These are phyloP conservation scores for Craterocephalus amniculus DNA, from an alignment of 2,797 vertebrate genomes.

Conservation along the genomic window DNA sequence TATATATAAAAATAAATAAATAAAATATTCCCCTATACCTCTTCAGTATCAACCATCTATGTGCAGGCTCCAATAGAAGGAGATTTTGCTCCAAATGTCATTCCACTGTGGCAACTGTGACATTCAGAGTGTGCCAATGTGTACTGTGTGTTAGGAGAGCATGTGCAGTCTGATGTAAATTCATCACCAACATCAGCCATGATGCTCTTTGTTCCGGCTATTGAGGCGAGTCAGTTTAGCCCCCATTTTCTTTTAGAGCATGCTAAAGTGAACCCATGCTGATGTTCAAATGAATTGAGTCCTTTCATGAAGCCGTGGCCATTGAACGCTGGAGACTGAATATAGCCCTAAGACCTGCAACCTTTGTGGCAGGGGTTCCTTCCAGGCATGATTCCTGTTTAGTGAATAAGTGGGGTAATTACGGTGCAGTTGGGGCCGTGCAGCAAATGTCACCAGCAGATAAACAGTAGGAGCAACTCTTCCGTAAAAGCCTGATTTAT, in stretches of 20 bases:
- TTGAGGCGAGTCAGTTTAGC: constrained; percentile 64
- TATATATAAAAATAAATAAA: too few relatives aligned
- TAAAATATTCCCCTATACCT: too few relatives aligned
- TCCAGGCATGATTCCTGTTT: constrained; percentile 94
- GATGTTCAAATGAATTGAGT: constrained; percentile 76
- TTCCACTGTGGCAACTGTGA: constrained; percentile 82
- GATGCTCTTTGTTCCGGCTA: constrained; percentile 73
- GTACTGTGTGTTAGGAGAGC: constrained; percentile 68
- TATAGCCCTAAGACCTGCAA: constrained; percentile 93
- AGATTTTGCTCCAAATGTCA: constrained; percentile 83
- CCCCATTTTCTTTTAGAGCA: constrained; percentile 64
- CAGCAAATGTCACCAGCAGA: constrained; percentile 97
- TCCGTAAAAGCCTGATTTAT: constrained; percentile 94
- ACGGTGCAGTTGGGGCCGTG: constrained; percentile 90
- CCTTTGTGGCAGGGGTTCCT: constrained; percentile 91
- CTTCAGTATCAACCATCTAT: constrained; percentile 57
- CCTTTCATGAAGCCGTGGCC: constrained; percentile 68
- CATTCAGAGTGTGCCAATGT: constrained; percentile 81
- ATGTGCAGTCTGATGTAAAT: constrained; percentile 76
- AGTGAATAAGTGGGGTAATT: constrained; percentile 99
- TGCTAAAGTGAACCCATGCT: constrained; percentile 70
- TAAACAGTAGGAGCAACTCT: constrained; percentile 94
- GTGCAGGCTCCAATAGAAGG: constrained; percentile 64
- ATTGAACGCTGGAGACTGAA: constrained; percentile 84
- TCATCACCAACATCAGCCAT: constrained; percentile 58